Percentiles rank a stretch among this genome's conserved stretches.
Evolutionary conservation across 2,888 invertebrate species (phyloP).

Genomic region (Stegophylla sp.): DNA sequence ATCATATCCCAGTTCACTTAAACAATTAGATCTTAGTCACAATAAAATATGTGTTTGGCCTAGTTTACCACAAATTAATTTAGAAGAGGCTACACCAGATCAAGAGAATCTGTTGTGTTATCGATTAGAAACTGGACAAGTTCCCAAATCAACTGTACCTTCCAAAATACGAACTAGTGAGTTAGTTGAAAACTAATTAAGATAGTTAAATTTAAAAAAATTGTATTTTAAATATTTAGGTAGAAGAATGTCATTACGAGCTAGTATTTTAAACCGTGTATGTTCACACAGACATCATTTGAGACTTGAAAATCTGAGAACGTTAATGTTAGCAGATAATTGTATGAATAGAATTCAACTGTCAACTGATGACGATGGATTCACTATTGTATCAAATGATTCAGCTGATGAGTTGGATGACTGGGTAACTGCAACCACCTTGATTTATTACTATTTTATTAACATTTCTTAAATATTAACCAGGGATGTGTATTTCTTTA

Average conservation of each 20-base stretch:
- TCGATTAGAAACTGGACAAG: conserved; percentile 66
- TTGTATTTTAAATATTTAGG: conserved; percentile 34
- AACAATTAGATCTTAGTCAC: conserved; percentile 90
- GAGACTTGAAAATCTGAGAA: conserved; percentile 80
- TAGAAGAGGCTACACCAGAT: conserved; percentile 69
- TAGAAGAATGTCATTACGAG: conserved; percentile 68
- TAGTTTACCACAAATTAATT: conserved; percentile 78
- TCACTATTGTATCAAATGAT: conserved; percentile 65
- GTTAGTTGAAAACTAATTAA: neutral
- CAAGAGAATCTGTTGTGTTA: conserved; percentile 78
- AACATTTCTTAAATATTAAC: neutral
- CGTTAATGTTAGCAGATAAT: conserved; percentile 86
- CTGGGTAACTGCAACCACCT: conserved; percentile 61
- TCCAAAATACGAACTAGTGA: conserved; percentile 50
- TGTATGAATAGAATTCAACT: conserved; percentile 79
- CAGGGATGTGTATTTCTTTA: neutral
- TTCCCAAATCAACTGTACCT: conserved; percentile 62
- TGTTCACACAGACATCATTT: conserved; percentile 86
- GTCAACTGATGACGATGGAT: conserved; percentile 81
- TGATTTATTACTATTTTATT: neutral
- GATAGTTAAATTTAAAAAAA: neutral
- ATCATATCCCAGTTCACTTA: conserved; percentile 85
- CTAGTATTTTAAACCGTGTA: conserved; percentile 78
- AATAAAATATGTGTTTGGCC: conserved; percentile 92
- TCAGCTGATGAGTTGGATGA: conserved; percentile 68